phyloP scores from a whole-genome alignment of 2,888 invertebrate genomes.

The Mimachlamys varia region DNA sequence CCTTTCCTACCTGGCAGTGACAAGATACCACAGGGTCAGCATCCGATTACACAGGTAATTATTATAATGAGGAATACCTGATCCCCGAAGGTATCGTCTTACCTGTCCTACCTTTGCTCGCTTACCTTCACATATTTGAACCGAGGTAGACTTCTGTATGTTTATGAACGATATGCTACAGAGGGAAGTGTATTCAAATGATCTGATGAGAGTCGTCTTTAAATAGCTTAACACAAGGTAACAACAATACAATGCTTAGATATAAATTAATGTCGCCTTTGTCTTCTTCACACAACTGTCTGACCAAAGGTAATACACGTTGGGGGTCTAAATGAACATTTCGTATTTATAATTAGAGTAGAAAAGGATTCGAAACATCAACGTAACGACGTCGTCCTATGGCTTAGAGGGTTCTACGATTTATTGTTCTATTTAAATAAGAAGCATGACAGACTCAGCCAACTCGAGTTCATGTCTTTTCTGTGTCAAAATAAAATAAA shows the following conservation, averaged over 20 bases:
- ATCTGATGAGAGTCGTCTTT: background rate
- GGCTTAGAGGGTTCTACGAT: background rate
- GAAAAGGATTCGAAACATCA: background rate
- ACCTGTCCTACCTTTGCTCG: background rate
- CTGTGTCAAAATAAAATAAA: too few relatives aligned
- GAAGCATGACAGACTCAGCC: background rate
- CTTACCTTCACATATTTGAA: background rate
- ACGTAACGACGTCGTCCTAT: background rate
- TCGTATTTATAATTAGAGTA: background rate
- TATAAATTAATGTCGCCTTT: background rate
- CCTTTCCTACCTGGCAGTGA: background rate
- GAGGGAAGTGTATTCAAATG: background rate
- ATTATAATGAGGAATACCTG: background rate
- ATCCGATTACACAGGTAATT: slow-evolving; percentile 12
- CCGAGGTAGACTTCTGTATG: background rate
- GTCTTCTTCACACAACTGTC: too few relatives aligned
- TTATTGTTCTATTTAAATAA: too few relatives aligned
- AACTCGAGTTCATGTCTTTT: too few relatives aligned
- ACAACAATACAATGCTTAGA: background rate
- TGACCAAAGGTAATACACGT: too few relatives aligned
- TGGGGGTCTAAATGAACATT: background rate
- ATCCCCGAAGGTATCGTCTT: background rate
- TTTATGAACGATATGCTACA: background rate
- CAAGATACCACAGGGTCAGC: background rate
- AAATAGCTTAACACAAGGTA: background rate